Percentiles rank a stretch among this genome's conserved stretches.
Evolutionary conservation across 1,140 invertebrate genomes (phyloP).

Genomic region (Triops longicaudatus): DNA sequence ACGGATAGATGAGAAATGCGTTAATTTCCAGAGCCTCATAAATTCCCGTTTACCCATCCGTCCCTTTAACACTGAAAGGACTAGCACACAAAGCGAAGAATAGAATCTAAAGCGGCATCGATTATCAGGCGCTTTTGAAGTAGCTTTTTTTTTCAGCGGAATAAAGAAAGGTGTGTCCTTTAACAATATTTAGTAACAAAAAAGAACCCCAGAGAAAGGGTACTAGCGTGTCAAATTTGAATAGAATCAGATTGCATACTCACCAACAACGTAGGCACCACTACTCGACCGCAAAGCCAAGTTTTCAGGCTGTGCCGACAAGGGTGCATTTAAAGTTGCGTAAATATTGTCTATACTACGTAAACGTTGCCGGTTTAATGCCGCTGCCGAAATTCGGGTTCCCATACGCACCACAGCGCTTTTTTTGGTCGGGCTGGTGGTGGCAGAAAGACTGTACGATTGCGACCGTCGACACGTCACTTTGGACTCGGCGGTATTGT

Average conservation of each 20-base stretch:
- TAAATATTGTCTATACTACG: slow-evolving; percentile 18
- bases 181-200: background rate
- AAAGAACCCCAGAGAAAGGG: background rate
- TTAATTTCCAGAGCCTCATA: background rate
- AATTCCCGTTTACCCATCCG: background rate
- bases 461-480: background rate
- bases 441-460: slow-evolving; percentile 9
- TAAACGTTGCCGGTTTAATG: slow-evolving; percentile 22
- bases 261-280: slow-evolving; percentile 27
- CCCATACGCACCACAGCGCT: slow-evolving; percentile 26
- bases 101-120: background rate
- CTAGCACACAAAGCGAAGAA: background rate
- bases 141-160: background rate
- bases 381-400: slow-evolving; percentile 23
- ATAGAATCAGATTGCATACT: background rate
- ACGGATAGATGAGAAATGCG: background rate
- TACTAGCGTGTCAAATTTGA: too few species aligned
- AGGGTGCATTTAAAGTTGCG: background rate
- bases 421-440: slow-evolving; percentile 14
- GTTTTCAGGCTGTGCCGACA: background rate
- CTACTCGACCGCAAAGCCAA: background rate
- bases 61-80: background rate
- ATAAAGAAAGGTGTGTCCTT: background rate
- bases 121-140: background rate
- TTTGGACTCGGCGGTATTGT: background rate